Evolutionary conservation across 2,113 vertebrate species (phyloP).

Genomic region (Xenopus tropicalis): UCB_Xtro_10.0 CM004450.2:94801501-94802000

Average conservation of each 20-base stretch:
- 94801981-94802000: too few relatives aligned
- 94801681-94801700: constrained; percentile 29
- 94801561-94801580: constrained; percentile 34
- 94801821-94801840: too few relatives aligned
- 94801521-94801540: constrained; percentile 42
- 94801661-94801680: constrained; percentile 36
- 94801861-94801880: too few relatives aligned
- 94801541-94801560: constrained; percentile 33
- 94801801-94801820: too few relatives aligned
- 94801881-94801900: too few relatives aligned
- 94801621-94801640: constrained; percentile 55
- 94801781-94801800: too few relatives aligned
- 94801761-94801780: not conserved
- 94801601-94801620: constrained; percentile 47
- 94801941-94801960: too few relatives aligned
- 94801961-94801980: too few relatives aligned
- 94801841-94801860: too few relatives aligned
- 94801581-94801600: constrained; percentile 43
- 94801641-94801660: constrained; percentile 53
- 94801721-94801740: constrained; percentile 15
- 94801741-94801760: constrained; percentile 9
- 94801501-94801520: not conserved
- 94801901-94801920: too few relatives aligned
- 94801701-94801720: constrained; percentile 17
- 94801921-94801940: too few relatives aligned